Conservation (phyloP, 2,113 vertebrate species). For the Centropus bengalensis region DNA sequence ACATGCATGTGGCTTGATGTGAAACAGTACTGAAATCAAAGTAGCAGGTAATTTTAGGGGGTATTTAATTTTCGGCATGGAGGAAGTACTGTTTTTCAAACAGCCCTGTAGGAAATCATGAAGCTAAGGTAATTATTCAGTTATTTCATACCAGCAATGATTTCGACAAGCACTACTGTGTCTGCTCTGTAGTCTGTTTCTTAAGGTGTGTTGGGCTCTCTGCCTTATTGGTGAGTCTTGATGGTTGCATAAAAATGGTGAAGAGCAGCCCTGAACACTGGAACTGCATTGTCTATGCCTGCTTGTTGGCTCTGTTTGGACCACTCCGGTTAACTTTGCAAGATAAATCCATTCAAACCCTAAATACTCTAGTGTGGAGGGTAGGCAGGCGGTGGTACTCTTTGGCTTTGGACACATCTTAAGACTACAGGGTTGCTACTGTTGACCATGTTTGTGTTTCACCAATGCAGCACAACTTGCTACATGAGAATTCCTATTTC, state of each 20-base stretch:
- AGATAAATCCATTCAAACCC: not conserved
- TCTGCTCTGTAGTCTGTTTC: not conserved
- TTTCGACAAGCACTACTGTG: not conserved
- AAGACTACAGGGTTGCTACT: not conserved
- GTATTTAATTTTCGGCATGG: not conserved
- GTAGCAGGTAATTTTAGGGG: not conserved
- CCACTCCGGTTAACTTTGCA: not conserved
- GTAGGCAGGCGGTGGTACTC: not conserved
- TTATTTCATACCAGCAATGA: not conserved
- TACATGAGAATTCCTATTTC: not conserved
- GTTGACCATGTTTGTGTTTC: not conserved
- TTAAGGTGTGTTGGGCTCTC: not conserved
- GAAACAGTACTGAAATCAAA: not conserved
- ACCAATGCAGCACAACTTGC: not conserved
- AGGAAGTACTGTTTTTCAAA: not conserved
- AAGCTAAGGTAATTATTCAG: not conserved
- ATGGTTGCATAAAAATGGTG: not conserved
- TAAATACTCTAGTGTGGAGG: not conserved
- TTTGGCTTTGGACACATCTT: not conserved
- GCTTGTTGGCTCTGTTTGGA: not conserved
- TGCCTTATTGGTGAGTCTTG: not conserved
- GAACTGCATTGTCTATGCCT: accelerated
- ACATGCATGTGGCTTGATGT: not conserved
- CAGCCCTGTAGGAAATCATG: not conserved
- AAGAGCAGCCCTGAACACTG: not conserved